phyloP scores from a whole-genome alignment of 2,797 vertebrate species.

The Cynodonichthys magdalenae region DNA sequence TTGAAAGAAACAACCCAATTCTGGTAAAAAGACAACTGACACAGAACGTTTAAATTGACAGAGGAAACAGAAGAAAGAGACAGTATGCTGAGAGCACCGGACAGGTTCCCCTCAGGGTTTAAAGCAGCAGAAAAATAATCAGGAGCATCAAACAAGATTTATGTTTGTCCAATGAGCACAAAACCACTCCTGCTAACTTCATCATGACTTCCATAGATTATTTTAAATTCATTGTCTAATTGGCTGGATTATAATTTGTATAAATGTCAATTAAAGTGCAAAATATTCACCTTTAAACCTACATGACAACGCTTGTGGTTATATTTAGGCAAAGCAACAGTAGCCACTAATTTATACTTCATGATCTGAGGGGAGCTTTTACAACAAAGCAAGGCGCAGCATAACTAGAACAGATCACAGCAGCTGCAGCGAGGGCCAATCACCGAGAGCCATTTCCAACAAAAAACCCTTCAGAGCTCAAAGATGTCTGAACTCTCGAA shows the following conservation, averaged over 20 bases:
- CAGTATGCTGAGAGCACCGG: constrained; percentile 2
- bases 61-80: constrained; percentile 41
- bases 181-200: neutral
- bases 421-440: constrained; percentile 23
- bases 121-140: constrained; percentile 11
- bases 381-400: constrained; percentile 56
- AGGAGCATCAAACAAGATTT: constrained; percentile 14
- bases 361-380: neutral
- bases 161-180: constrained; percentile 2
- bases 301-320: neutral
- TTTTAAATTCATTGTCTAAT: neutral
- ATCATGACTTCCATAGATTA: neutral
- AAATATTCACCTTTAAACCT: constrained; percentile 2
- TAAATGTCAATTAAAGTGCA: neutral
- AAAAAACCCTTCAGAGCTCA: constrained; percentile 3
- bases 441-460: neutral
- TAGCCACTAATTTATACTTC: neutral
- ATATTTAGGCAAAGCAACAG: neutral
- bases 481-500: constrained; percentile 1
- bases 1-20: constrained; percentile 52
- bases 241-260: neutral
- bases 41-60: constrained; percentile 54
- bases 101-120: constrained; percentile 5
- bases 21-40: constrained; percentile 35
- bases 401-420: constrained; percentile 43